phyloP scores from a whole-genome alignment of 2,797 vertebrate genomes.

The Eremophila alpestris region DNA sequence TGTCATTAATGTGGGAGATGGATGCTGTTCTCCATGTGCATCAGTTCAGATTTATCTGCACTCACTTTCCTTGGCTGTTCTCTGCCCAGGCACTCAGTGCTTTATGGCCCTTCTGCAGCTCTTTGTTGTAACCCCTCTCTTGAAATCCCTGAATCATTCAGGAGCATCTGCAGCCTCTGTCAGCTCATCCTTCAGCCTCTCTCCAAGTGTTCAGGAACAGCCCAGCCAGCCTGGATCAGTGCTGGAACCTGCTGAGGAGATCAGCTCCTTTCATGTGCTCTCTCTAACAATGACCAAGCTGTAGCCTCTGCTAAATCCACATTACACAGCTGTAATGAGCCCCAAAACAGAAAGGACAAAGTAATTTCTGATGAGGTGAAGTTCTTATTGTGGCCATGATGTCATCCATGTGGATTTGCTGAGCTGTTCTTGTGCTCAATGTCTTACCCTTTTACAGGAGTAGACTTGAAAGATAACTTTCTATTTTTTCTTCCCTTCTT shows the following conservation, averaged over 20 bases:
- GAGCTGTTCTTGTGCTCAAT: not conserved
- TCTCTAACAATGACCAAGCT: not conserved
- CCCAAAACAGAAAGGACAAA: not conserved
- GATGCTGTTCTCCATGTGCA: not conserved
- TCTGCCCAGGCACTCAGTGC: not conserved
- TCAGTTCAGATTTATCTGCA: not conserved
- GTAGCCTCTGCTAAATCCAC: not conserved
- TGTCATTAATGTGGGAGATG: not conserved
- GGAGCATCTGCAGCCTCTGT: not conserved
- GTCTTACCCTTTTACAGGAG: not conserved
- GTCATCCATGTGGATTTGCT: not conserved
- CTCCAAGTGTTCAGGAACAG: not conserved
- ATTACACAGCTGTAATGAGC: not conserved
- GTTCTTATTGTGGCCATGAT: not conserved
- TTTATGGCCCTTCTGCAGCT: not conserved
- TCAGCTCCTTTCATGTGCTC: not conserved
- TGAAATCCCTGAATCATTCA: conserved; percentile 1
- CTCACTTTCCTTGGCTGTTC: not conserved
- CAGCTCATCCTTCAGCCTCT: not conserved
- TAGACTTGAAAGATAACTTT: not conserved
- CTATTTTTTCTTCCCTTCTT: not conserved
- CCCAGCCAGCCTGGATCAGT: not conserved
- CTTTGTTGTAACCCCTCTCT: not conserved
- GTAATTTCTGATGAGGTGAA: not conserved
- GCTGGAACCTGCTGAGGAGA: not conserved